Base-by-base conservation (phyloP, 2,888 invertebrate species). In the Cosmia pyralina region DNA sequence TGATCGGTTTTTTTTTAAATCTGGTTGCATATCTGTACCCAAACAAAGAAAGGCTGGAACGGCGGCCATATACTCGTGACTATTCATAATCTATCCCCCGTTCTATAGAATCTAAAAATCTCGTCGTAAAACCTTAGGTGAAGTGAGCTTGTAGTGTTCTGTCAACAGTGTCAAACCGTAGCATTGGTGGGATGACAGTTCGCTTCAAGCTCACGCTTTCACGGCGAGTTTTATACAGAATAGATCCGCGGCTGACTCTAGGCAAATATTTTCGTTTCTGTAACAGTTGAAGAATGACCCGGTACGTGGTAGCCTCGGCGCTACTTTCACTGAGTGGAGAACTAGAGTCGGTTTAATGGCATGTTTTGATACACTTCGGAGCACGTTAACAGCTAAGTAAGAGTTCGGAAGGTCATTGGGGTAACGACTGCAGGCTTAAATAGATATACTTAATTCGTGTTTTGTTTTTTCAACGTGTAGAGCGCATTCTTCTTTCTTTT, bases 301-400 rank as follows among this genome's bases (percentile, higher is more conserved):
- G 68, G 55, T 69, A 78, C 73, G 73, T 78, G 79, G 11, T 68
- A 22, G 57, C 38, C 57, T 11, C 60, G 11, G n/a, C 19, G 41
- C 53, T 22, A 73, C 78, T 79, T 79, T 79, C 79, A 80, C 78
- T 57, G n/a, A 28, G 11, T 41, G 48, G 58, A 67, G 58, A 75
- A 75, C 48, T 74, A 69, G 62, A 66, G 59, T 60, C 22, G 44
- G 70, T 60, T n/a, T 72, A 77, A 66, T 76, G 48, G 34, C 44
- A 58, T 72, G 68, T 79, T 83, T 72, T 72, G 83, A 66, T 83
- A 83, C 52, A 82, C 69, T 80, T 65, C 48, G 44, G 22, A 48
- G 53, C 44, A 65, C 75, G 75, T 74, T 69, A 72, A 65, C 55
- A 13, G 72, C 48, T 19, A 53, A 75, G 68, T 75, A 53, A 46